These are phyloP conservation scores for Synodontis membranacea DNA, from an alignment of 2,113 vertebrate genomes.

Conservation along the genomic window DNA sequence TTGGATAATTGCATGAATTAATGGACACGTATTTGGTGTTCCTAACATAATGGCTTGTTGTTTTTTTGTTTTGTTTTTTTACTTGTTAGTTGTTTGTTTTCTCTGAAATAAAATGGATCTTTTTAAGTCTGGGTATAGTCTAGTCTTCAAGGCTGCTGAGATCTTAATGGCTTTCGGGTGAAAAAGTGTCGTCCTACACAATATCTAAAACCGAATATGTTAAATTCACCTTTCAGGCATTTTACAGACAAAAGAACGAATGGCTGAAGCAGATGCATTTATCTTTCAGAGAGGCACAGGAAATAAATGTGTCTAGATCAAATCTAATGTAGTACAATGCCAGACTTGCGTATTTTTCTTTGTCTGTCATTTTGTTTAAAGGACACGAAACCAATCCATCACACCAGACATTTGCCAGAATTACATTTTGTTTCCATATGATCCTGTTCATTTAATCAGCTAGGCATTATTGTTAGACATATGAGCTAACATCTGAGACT, in stretches of 20 bases:
- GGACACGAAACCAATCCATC: slow-evolving; percentile 28
- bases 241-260: not conserved
- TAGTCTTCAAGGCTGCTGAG: not conserved
- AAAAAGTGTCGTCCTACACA: not conserved
- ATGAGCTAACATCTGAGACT: not conserved
- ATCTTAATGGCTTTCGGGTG: not conserved
- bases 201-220: not conserved
- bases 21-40: not conserved
- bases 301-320: not conserved
- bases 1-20: not conserved
- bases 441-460: slow-evolving; percentile 10
- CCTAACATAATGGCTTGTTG: not conserved
- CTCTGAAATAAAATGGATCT: not conserved
- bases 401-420: slow-evolving; percentile 8
- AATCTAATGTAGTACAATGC: slow-evolving; percentile 17
- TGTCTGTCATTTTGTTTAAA: slow-evolving; percentile 18
- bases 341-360: not conserved
- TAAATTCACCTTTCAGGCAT: not conserved
- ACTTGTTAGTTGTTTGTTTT: not conserved
- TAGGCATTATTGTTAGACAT: not conserved
- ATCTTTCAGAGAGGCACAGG: not conserved
- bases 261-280: slow-evolving; percentile 2
- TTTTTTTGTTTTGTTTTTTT: not conserved
- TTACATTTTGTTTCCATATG: slow-evolving; percentile 17
- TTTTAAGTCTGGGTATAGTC: not conserved